Evolutionary conservation across 1,140 invertebrate species (phyloP), one percentile per base, ranked within the genome.

Genomic region (Orius insidiosus): DNA sequence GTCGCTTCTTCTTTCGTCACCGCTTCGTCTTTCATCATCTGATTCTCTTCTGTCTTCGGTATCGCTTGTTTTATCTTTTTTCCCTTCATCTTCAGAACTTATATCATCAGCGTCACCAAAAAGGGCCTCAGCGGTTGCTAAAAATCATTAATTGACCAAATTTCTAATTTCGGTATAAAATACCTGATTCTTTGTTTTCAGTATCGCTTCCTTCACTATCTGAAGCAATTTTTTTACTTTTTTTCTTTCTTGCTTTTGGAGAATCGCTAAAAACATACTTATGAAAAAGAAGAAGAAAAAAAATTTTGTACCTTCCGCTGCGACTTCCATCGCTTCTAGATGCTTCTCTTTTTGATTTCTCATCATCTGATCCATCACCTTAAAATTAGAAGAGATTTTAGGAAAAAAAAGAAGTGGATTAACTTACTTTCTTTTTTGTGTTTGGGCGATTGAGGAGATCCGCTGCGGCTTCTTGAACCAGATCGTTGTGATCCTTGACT

Each of bases 101-200:
- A 93, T 92, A 58, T 93, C 88, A 55, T 84, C 85, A 18, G 86
- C 87, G 65, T 90, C 88, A 34, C 89, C 90, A 66, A 95, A 95
- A 15, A 96, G 66, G 34, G 85, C 85, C 50, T 80, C 76, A 5
- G 83, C 83, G 34, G 73, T 76, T 14, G 75, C 76, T 63, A 61
- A 39, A 64, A 56, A 5, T 40, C 33, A 40, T 3, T 3, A 53
- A 53, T 13, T 38, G 32, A 8, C 15, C 36, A 35, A 8, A 10
- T 19, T 33, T 47, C 10, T 45, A 1, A 44, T 39, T 8, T 41
- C 15, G 7, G 7, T 15, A 16, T 52, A 44, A 24, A 24, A 24
- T 24, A 24, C 24, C 24, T 24, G 24, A 24, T 24, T 24, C 24
- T 54, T 57, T 58, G 31, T 48, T 50, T 46, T 54, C 56, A 31